phyloP scores from a whole-genome alignment of 2,888 invertebrate genomes.

The Malacosoma neustria region DNA sequence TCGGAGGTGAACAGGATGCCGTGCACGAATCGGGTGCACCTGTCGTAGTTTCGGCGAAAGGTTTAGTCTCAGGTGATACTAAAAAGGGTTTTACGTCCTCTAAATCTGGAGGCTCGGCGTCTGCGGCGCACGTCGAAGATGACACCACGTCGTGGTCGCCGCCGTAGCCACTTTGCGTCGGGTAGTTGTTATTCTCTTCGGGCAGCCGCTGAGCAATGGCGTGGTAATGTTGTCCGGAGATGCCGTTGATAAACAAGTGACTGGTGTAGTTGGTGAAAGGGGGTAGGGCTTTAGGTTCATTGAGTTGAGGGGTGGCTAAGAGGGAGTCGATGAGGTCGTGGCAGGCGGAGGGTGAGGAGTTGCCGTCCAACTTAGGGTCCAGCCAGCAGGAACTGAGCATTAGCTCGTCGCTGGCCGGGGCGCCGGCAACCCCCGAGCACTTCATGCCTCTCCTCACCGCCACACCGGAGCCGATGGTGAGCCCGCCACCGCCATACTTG shows the following conservation, averaged over 20 bases:
- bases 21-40: slow-evolving; percentile 77
- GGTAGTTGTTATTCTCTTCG: slow-evolving; percentile 83
- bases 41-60: slow-evolving; percentile 64
- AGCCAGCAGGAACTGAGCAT: slow-evolving; percentile 84
- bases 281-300: slow-evolving; percentile 87
- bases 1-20: slow-evolving; percentile 65
- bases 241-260: slow-evolving; percentile 90
- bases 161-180: slow-evolving; percentile 76
- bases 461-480: slow-evolving; percentile 56
- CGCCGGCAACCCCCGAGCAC: slow-evolving; percentile 65
- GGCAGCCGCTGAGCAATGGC: slow-evolving; percentile 86
- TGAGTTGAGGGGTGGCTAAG: slow-evolving; percentile 79
- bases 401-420: slow-evolving; percentile 79
- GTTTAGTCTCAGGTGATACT: slow-evolving; percentile 67
- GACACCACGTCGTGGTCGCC: slow-evolving; percentile 83
- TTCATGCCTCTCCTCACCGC: slow-evolving; percentile 76
- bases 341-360: slow-evolving; percentile 53
- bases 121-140: slow-evolving; percentile 81
- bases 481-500: slow-evolving; percentile 68
- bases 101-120: slow-evolving; percentile 76
- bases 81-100: slow-evolving; percentile 77
- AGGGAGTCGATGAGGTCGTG: slow-evolving; percentile 83
- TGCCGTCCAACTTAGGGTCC: slow-evolving; percentile 72
- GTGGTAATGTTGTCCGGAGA: slow-evolving; percentile 91
- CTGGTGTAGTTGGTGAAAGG: slow-evolving; percentile 92